phyloP scores from a whole-genome alignment of 2,888 invertebrate species.

The Melanchra persicariae region DNA sequence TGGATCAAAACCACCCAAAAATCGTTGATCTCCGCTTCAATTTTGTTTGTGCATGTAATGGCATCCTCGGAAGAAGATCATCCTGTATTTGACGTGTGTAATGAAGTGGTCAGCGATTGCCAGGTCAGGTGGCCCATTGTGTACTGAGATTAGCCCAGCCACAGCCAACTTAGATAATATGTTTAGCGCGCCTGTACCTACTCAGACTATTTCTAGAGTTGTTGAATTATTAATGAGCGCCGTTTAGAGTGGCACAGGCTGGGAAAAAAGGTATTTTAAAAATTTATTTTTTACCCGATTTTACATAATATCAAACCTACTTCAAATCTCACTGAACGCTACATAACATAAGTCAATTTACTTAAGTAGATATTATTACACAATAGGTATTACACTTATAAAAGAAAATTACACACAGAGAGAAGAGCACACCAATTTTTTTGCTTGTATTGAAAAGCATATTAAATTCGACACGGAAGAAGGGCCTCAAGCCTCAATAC shows the following conservation, averaged over 20 bases:
- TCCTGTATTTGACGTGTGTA: conserved; percentile 2
- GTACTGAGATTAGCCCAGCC: conserved; percentile 10
- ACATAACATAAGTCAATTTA: too few species aligned
- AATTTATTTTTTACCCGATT: not conserved
- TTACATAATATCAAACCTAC: not conserved
- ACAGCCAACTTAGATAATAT: conserved; percentile 22
- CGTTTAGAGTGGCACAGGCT: conserved; percentile 2
- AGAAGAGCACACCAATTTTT: too few species aligned
- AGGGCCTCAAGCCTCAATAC: not conserved
- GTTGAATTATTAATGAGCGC: conserved; percentile 31
- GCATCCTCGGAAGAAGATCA: not conserved
- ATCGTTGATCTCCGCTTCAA: not conserved
- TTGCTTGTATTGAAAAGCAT: not conserved
- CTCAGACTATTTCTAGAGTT: conserved; percentile 23
- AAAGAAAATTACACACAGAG: too few species aligned
- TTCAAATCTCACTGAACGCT: not conserved
- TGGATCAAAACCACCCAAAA: not conserved
- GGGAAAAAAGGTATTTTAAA: not conserved
- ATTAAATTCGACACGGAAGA: not conserved
- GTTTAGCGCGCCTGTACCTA: conserved; percentile 4
- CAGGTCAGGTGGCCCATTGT: conserved; percentile 14
- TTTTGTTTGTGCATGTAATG: conserved; percentile 7
- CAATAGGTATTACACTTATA: too few species aligned
- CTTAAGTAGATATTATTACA: too few species aligned
- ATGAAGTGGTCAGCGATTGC: conserved; percentile 21